These are phyloP conservation scores for Pachymerium ferrugineum DNA, from an alignment of 2,888 invertebrate species.

Conservation along the genomic window DNA sequence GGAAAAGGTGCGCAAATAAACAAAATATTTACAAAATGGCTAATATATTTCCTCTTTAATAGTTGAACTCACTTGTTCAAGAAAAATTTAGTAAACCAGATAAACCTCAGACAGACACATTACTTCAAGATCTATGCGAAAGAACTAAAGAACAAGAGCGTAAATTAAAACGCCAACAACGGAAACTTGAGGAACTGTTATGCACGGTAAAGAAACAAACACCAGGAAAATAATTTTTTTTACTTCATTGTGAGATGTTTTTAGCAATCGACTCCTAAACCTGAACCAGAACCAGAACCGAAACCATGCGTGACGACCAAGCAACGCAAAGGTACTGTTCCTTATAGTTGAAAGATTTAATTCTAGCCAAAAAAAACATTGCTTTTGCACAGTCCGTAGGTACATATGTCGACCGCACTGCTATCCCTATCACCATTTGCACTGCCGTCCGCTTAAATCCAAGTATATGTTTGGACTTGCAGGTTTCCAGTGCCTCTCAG, in stretches of 20 bases:
- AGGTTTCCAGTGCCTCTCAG: background rate
- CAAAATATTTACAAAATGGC: background rate
- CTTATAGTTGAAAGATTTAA: background rate
- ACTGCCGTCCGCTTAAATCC: conserved; percentile 9
- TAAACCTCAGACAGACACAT: background rate
- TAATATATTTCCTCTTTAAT: background rate
- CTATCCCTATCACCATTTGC: background rate
- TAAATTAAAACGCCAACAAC: background rate
- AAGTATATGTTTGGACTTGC: background rate
- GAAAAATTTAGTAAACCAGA: conserved; percentile 9
- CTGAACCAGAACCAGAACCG: background rate
- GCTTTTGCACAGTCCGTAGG: background rate
- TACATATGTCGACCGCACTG: conserved; percentile 16
- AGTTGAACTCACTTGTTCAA: background rate
- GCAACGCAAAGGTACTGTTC: background rate
- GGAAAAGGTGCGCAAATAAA: conserved; percentile 32
- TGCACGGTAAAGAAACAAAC: background rate
- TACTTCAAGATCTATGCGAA: conserved; percentile 1
- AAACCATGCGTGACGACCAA: background rate
- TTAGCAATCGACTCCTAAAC: background rate
- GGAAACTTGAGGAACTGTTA: background rate
- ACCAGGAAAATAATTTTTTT: background rate
- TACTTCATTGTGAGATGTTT: background rate
- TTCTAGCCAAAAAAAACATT: background rate
- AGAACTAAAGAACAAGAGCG: conserved; percentile 7